Evolutionary conservation across 30 jellyfish, hydroid and myxozoan species (phyloP).

Genomic region (Aurelia aurita complex sp. Pacific): DNA sequence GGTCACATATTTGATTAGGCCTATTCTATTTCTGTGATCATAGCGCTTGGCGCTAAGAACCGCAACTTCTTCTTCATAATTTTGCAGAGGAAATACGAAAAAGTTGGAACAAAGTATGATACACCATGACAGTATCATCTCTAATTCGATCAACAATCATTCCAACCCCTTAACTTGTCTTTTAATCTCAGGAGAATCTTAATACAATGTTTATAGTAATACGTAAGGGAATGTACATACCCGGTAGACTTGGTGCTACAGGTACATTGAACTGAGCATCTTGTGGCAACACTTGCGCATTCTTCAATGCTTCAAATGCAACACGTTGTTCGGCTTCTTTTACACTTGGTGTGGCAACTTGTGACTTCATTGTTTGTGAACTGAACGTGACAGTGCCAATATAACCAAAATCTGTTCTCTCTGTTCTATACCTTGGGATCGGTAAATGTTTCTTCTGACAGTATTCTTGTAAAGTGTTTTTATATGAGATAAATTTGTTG

Average conservation of each 20-base stretch:
- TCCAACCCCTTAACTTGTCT: too few species aligned
- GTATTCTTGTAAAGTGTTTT: conserved; percentile 76
- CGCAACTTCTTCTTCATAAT: too few species aligned
- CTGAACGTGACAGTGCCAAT: conserved; percentile 52
- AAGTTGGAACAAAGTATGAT: too few species aligned
- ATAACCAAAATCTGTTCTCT: conserved; percentile 36
- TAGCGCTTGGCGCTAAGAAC: too few species aligned
- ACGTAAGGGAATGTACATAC: neutral
- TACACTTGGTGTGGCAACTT: conserved; percentile 16
- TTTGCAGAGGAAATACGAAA: too few species aligned
- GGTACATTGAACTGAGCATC: conserved; percentile 29
- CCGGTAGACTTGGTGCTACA: neutral
- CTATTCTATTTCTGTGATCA: too few species aligned
- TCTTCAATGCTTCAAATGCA: conserved; percentile 79
- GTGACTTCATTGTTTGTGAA: conserved; percentile 10
- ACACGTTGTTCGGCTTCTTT: conserved; percentile 85
- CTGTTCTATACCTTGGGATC: conserved; percentile 56
- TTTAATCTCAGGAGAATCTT: too few species aligned
- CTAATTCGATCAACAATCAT: too few species aligned
- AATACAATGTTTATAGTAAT: neutral
- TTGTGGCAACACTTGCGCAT: conserved; percentile 23
- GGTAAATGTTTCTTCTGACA: conserved; percentile 74
- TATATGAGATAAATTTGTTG: conserved; percentile 48
- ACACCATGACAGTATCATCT: too few species aligned
- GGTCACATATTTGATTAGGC: too few species aligned